Base-by-base conservation (phyloP, 53 echinoderm and acorn worm genomes). In the Patiria pectinifera region DNA sequence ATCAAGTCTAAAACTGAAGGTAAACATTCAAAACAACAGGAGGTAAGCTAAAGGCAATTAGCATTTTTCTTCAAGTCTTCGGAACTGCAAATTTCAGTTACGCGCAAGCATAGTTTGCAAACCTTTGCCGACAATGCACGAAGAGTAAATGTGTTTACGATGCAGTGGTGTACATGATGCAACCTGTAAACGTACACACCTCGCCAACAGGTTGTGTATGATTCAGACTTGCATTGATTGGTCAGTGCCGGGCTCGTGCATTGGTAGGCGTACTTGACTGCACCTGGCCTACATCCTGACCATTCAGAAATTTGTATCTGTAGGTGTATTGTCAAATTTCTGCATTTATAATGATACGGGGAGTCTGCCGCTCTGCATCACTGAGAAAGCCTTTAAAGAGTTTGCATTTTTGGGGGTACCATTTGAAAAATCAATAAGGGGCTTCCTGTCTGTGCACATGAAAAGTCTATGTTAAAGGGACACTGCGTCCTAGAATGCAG, bases 261-360 rank as follows among this genome's bases (percentile, higher is more conserved):
- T 46, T 16, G 24, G 9, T n/a, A 3, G 19, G 76, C 76, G 7
- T 46, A 22, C 16, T 79, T 13, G 15, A 11, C 24, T 46, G 79
- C 79, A 79, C 79, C 79, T 79, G 79, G 10, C 46, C 2, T 46
- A 47, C 46, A 48, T 79, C 79, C 79, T 79, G 79, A 25, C 16
- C 19, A 18, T 79, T 46, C 79, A 45, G 47, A 45, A 43, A 46
- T 46, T 13, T 12, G 24, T 21, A 74, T 21, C 24, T 3, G 13
- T 16, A 25, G 9, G 3, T 79, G 4, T 79, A 11, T 4, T 45
- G 7, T 8, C 4, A 46, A 4, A 79, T 9, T 11, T 46, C 48
- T 46, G 79, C 11, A 24, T 24, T 53, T 8, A 53, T 53, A 53
- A 53, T 1, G 53, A 53, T 53, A 53, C 8, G 5, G 53, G 53